Percentiles rank a stretch among this genome's conserved stretches.
These are phyloP conservation scores for Chrysolina haemoptera DNA, from an alignment of 2,888 invertebrate species.

Conservation along the genomic window DNA sequence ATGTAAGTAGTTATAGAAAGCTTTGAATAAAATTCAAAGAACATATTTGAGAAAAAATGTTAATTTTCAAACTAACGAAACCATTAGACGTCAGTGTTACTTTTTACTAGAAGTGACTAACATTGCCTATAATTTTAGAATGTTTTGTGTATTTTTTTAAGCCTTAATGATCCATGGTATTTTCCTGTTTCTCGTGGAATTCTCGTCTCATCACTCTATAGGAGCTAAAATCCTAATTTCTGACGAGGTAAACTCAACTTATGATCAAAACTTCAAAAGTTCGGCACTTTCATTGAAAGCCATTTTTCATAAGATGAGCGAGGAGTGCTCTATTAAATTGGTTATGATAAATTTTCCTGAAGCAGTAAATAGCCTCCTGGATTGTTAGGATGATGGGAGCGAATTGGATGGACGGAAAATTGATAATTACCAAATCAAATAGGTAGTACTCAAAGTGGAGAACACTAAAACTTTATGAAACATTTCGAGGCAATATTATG, in stretches of 20 bases:
- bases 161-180: too few species aligned
- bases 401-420: not conserved
- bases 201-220: not conserved
- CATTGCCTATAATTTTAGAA: too few species aligned
- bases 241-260: not conserved
- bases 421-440: not conserved
- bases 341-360: not conserved
- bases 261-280: constrained; percentile 4
- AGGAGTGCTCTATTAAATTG: constrained; percentile 1
- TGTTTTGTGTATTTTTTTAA: too few species aligned
- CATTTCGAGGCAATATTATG: too few species aligned
- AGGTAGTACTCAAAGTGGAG: not conserved
- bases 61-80: too few species aligned
- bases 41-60: too few species aligned
- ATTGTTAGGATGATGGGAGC: not conserved
- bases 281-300: constrained; percentile 3
- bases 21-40: too few species aligned
- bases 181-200: too few species aligned
- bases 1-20: too few species aligned
- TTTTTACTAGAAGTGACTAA: too few species aligned
- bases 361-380: not conserved
- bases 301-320: not conserved
- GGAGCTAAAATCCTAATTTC: not conserved
- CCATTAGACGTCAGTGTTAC: too few species aligned
- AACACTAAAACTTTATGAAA: too few species aligned